Evolutionary conservation across 1,140 invertebrate genomes (phyloP).

Genomic region (Lepidurus packardi): DNA sequence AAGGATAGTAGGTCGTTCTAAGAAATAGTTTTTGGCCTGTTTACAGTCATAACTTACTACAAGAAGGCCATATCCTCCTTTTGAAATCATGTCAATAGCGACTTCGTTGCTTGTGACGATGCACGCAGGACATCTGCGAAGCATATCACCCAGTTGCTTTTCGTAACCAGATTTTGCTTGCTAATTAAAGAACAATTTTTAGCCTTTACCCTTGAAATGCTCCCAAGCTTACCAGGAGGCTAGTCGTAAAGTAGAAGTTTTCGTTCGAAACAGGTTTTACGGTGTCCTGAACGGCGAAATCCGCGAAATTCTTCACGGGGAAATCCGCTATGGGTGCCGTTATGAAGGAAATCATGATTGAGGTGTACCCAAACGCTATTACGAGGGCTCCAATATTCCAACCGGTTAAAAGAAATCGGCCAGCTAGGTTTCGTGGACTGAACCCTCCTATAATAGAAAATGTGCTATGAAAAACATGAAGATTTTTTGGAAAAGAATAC

Average conservation of each 20-base stretch:
- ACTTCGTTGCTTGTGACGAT: neutral
- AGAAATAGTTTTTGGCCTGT: too few species aligned
- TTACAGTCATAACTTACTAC: neutral
- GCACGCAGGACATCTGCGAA: neutral
- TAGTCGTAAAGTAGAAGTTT: neutral
- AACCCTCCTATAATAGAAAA: neutral
- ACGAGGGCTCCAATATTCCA: neutral
- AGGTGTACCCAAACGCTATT: neutral
- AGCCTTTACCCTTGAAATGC: neutral
- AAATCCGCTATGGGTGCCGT: neutral
- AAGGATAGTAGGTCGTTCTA: too few species aligned
- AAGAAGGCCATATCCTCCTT: neutral
- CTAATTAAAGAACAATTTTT: neutral
- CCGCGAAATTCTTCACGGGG: neutral
- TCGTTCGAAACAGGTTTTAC: neutral
- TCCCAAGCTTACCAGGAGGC: neutral
- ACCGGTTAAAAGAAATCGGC: neutral
- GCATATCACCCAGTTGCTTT: neutral
- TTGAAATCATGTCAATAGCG: neutral
- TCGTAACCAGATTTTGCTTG: neutral
- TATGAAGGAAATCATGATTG: constrained; percentile 2
- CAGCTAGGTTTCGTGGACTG: neutral
- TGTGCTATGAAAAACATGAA: neutral
- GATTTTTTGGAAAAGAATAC: too few species aligned
- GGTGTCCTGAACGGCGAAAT: neutral